These are phyloP conservation scores for Sphinx pinastri DNA, from an alignment of 2,888 invertebrate genomes.

Conservation along the genomic window DNA sequence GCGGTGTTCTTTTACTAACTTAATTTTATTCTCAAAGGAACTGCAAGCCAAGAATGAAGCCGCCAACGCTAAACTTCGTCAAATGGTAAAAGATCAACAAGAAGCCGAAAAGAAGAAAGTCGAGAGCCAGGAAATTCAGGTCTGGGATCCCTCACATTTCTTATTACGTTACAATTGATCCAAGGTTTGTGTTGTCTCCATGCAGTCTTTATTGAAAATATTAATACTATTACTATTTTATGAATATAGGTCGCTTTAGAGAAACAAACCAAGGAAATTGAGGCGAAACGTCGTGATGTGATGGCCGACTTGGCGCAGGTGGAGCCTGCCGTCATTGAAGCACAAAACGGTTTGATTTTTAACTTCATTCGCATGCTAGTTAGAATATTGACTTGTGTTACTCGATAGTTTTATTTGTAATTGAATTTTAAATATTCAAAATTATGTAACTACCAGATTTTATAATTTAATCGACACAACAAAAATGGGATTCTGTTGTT, in stretches of 20 bases:
- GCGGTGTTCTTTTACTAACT: no score
- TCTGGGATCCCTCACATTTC: slow-evolving; percentile 38
- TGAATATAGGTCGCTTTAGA: slow-evolving; percentile 85
- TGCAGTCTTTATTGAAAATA: background rate
- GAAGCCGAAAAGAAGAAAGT: slow-evolving; percentile 99
- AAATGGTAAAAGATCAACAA: slow-evolving; percentile 99
- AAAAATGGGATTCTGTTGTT: slow-evolving; percentile 6
- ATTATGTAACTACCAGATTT: slow-evolving; percentile 16
- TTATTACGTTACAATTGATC: background rate
- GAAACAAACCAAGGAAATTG: slow-evolving; percentile 96
- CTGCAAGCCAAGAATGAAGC: slow-evolving; percentile 99
- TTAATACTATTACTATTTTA: slow-evolving; percentile 9
- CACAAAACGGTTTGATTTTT: slow-evolving; percentile 92
- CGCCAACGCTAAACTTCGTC: slow-evolving; percentile 98
- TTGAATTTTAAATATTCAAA: background rate
- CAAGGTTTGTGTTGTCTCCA: background rate
- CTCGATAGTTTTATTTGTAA: background rate
- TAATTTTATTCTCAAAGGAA: slow-evolving; percentile 78
- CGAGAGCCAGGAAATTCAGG: slow-evolving; percentile 98
- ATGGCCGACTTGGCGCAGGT: slow-evolving; percentile 98
- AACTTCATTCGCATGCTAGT: slow-evolving; percentile 45
- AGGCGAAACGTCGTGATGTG: slow-evolving; percentile 96
- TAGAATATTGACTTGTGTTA: slow-evolving; percentile 23
- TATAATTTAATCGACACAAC: background rate
- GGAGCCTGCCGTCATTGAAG: slow-evolving; percentile 99